Evolutionary conservation across 2,888 invertebrate genomes (phyloP).

Genomic region (Helleia helle): DNA sequence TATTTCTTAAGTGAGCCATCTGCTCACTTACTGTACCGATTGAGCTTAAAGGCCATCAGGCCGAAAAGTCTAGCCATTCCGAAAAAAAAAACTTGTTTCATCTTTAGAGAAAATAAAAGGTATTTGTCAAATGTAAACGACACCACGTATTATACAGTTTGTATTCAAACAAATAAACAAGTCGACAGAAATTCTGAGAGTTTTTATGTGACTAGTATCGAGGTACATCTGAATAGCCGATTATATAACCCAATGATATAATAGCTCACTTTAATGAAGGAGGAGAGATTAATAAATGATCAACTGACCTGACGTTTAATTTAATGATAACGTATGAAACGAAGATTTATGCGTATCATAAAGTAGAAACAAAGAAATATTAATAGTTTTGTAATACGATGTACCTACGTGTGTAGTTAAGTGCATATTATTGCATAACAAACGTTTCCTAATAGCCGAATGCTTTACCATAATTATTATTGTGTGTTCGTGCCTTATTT

Average conservation of each 20-base stretch:
- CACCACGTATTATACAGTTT: too few relatives aligned
- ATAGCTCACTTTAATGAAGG: slow-evolving; percentile 4
- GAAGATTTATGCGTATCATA: background rate
- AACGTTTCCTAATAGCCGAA: slow-evolving; percentile 18
- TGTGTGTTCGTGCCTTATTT: slow-evolving; percentile 33
- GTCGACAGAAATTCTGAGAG: too few relatives aligned
- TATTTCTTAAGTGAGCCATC: too few relatives aligned
- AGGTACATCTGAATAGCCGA: background rate
- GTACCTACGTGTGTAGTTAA: slow-evolving; percentile 8
- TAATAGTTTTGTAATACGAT: slow-evolving; percentile 1
- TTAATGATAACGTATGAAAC: background rate
- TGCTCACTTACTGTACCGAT: too few relatives aligned
- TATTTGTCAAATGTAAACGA: too few relatives aligned
- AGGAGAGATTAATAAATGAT: background rate
- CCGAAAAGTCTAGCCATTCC: too few relatives aligned
- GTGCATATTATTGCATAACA: slow-evolving; percentile 15
- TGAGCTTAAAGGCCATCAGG: too few relatives aligned
- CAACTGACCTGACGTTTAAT: background rate
- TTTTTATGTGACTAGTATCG: too few relatives aligned
- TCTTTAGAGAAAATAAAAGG: too few relatives aligned
- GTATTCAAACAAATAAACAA: too few relatives aligned
- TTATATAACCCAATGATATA: slow-evolving; percentile 3
- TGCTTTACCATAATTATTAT: slow-evolving; percentile 21
- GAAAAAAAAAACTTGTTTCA: too few relatives aligned
- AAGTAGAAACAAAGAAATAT: background rate